phyloP scores from a whole-genome alignment of 1,140 invertebrate species.

The Matsumurasca onukii region DNA sequence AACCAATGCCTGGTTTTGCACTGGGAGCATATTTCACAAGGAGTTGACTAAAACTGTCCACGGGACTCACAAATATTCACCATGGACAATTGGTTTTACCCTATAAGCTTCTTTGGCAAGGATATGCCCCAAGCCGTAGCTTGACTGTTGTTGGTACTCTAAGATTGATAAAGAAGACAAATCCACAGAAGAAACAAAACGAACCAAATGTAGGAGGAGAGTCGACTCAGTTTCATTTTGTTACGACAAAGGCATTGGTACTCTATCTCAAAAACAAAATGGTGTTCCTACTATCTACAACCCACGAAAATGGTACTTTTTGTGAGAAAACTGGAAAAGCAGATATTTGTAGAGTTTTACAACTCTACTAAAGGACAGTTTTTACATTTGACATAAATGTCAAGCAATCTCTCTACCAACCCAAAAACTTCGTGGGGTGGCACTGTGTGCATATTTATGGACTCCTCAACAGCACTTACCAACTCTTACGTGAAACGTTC shows the following conservation, averaged over 20 bases:
- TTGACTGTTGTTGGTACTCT: conserved; percentile 37
- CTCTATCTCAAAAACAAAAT: conserved; percentile 46
- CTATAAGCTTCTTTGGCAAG: conserved; percentile 42
- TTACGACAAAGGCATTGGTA: conserved; percentile 44
- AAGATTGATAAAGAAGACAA: conserved; percentile 35
- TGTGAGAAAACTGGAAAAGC: conserved; percentile 38
- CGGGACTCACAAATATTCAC: conserved; percentile 46
- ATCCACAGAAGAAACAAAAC: conserved; percentile 29
- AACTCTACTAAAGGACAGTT: conserved; percentile 45
- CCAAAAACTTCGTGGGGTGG: conserved; percentile 42
- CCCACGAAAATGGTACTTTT: conserved; percentile 41
- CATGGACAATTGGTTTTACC: conserved; percentile 50
- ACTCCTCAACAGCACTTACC: conserved; percentile 41
- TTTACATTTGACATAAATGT: conserved; percentile 44
- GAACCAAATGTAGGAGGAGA: neutral
- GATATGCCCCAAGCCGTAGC: conserved; percentile 40
- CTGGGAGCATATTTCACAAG: conserved; percentile 32
- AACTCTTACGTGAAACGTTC: conserved; percentile 36
- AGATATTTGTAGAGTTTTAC: conserved; percentile 42
- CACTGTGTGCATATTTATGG: conserved; percentile 43
- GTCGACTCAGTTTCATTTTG: conserved; percentile 33
- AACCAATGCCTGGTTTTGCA: conserved; percentile 6
- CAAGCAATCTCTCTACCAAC: conserved; percentile 37
- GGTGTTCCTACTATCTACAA: conserved; percentile 44
- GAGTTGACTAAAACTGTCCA: conserved; percentile 29